Conservation (phyloP, 2,113 vertebrate species). For the Athene noctua region DNA sequence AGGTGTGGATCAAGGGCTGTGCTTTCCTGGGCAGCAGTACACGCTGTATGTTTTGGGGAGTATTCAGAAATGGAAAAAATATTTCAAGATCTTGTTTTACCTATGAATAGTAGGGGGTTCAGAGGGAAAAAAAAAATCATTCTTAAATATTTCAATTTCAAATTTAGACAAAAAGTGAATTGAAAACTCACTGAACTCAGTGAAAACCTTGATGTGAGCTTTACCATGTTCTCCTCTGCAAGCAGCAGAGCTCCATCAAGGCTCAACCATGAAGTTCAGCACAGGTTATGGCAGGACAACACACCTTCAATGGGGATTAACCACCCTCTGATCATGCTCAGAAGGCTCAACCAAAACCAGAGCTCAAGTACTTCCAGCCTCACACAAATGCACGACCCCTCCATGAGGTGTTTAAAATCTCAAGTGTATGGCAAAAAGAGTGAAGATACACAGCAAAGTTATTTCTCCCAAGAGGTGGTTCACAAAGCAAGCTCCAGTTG, state of each 20-base stretch:
- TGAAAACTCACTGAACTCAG: neutral
- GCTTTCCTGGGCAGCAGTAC: neutral
- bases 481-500: neutral
- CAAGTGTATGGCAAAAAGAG: neutral
- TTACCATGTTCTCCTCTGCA: rapidly evolving
- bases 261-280: neutral
- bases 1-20: neutral
- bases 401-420: neutral
- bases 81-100: neutral
- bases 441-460: neutral
- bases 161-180: neutral
- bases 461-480: neutral
- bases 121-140: neutral
- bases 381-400: neutral
- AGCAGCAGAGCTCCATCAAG: neutral
- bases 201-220: neutral
- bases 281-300: neutral
- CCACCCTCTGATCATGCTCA: rapidly evolving
- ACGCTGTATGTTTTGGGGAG: rapidly evolving
- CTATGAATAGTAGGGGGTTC: neutral
- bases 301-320: neutral
- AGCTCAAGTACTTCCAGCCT: neutral
- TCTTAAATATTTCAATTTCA: neutral
- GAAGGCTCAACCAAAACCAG: neutral
- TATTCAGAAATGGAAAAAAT: neutral